Conservation (phyloP, 1,140 invertebrate species). For the Caenorhabditis briggsae region DNA sequence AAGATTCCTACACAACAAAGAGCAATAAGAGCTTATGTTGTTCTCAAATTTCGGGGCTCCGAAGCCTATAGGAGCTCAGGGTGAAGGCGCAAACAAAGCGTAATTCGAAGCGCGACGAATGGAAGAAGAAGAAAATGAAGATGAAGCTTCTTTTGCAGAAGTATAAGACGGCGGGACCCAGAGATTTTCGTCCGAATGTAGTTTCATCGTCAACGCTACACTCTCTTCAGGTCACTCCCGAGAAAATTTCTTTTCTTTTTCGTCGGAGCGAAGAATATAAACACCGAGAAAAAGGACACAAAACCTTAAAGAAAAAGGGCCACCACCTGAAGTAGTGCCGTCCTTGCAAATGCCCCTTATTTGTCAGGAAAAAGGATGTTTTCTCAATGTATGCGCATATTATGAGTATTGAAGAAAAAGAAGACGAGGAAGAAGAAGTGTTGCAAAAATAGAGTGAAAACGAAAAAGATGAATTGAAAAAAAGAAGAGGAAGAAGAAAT, state of each 20-base stretch:
- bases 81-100: constrained; percentile 46
- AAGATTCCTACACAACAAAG: not conserved
- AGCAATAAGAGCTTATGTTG: constrained; percentile 29
- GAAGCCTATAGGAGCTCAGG: not conserved
- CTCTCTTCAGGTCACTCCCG: constrained; percentile 5
- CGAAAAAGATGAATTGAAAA: not conserved
- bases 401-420: not conserved
- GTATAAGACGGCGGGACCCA: not conserved
- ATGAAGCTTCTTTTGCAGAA: not conserved
- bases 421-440: not conserved
- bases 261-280: not conserved
- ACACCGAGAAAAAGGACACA: not conserved
- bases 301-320: not conserved
- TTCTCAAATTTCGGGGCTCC: constrained; percentile 35
- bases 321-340: constrained; percentile 39
- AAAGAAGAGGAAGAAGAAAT: not conserved
- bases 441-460: constrained; percentile 4
- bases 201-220: not conserved
- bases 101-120: constrained; percentile 35
- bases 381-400: constrained; percentile 20
- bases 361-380: not conserved
- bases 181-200: not conserved
- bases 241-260: not conserved
- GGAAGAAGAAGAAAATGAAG: not conserved
- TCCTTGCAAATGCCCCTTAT: constrained; percentile 49